Evolutionary conservation across 2,888 invertebrate genomes (phyloP), one percentile per base, ranked within the genome.

Genomic region (Charanyca ferruginea): DNA sequence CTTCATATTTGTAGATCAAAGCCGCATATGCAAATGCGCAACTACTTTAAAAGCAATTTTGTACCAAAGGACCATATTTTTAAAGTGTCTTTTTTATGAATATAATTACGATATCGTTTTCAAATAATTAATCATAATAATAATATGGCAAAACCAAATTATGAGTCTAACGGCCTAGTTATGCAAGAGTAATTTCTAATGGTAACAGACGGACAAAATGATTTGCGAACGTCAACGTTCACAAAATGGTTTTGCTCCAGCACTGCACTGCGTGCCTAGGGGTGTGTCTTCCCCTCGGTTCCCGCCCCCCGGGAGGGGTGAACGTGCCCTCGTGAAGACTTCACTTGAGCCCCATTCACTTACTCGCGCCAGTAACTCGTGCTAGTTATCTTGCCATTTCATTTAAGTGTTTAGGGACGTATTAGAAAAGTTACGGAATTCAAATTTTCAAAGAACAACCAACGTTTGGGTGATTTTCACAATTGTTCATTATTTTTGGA

Each of bases 241-340:
- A 62, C 51, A 57, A 65, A 57, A 75, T 68, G 48, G 35, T 67
- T 58, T 66, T 73, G 85, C 89, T 89, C 69, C 84, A 66, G 63
- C 66, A 91, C 90, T 67, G 66, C 75, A 90, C 89, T 74, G 86
- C 85, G 89, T 87, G 89, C 78, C 87, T 75, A 89, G 93, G 95
- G 94, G 95, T 93, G 94, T 94, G 94, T 92, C 92, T 89, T 90
- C 88, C 90, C 91, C 88, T 83, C 89, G 80, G 86, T 85, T 83
- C 83, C 90, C 92, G 89, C 89, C 89, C 87, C 80, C 76, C 73
- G 69, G 88, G 88, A 90, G 90, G 89, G 88, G 87, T 86, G 84
- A 84, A 79, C 76, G 83, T 74, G 79, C 83, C 82, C 92, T 91
- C 87, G 87, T 86, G 80, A 80, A 85, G 84, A 87, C 89, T 90